phyloP scores from a whole-genome alignment of 2,797 vertebrate genomes.

The Crocidura indochinensis region DNA sequence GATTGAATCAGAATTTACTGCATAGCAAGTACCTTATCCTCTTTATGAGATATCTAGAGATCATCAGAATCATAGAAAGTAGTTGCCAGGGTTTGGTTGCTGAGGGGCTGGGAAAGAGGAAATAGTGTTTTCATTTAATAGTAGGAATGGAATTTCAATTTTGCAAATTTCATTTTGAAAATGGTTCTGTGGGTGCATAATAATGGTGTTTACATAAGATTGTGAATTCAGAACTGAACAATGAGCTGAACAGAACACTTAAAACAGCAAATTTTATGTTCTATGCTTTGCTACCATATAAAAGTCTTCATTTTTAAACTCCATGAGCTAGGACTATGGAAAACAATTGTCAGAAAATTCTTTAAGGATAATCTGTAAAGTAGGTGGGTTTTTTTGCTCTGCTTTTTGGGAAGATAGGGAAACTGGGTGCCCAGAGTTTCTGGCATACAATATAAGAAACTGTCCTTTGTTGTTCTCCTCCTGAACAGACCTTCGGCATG shows the following conservation, averaged over 20 bases:
- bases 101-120: not conserved
- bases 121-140: not conserved
- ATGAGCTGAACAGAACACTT: not conserved
- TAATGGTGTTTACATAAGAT: not conserved
- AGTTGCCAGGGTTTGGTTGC: not conserved
- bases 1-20: too few species aligned
- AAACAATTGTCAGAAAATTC: not conserved
- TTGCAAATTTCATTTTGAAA: not conserved
- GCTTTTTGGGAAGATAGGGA: not conserved
- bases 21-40: too few species aligned
- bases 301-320: not conserved
- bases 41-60: not conserved
- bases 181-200: not conserved
- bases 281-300: not conserved
- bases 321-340: slow-evolving; percentile 1
- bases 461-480: not conserved
- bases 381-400: slow-evolving; percentile 21
- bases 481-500: slow-evolving; percentile 95
- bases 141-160: slow-evolving; percentile 8
- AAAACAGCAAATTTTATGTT: not conserved
- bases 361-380: slow-evolving; percentile 56
- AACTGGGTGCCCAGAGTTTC: not conserved
- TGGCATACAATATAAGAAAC: not conserved
- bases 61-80: not conserved
- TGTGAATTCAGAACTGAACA: not conserved